These are phyloP conservation scores for Meriones unguiculatus DNA, from an alignment of 2,113 vertebrate genomes.

Conservation along the genomic window DNA sequence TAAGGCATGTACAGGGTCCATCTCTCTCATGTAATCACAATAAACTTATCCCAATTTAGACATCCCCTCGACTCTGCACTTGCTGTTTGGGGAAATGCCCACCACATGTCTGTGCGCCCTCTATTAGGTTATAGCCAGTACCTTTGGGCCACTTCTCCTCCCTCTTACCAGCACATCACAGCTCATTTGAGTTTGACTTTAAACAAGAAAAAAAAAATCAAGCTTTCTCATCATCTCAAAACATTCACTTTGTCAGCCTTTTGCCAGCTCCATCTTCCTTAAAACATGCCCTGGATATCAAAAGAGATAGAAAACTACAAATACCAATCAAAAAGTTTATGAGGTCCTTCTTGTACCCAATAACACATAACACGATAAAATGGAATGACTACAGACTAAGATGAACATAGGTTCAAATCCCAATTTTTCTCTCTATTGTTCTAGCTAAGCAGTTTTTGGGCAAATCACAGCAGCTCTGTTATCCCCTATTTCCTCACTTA, in stretches of 20 bases:
- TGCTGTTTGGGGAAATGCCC: background rate
- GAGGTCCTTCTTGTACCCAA: background rate
- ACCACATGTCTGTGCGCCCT: background rate
- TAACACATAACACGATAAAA: background rate
- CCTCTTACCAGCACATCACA: background rate
- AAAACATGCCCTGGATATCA: background rate
- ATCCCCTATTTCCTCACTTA: background rate
- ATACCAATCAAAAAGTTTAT: background rate
- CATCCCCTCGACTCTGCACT: background rate
- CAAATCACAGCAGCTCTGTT: background rate
- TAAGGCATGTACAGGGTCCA: background rate
- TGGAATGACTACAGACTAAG: background rate
- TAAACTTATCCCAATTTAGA: background rate
- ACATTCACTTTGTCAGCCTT: background rate
- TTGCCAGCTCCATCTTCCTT: background rate
- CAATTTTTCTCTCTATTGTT: background rate
- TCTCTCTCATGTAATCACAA: background rate
- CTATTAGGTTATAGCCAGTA: no score
- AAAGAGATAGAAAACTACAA: background rate
- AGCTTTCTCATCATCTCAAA: background rate
- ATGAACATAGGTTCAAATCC: background rate
- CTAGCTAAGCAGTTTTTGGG: background rate
- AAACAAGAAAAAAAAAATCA: background rate
- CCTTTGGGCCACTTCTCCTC: background rate
- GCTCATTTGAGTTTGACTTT: background rate